These are phyloP conservation scores for Tethya wilhelma DNA, from an alignment of 37 sponge, comb jelly and placozoan species.

Conservation along the genomic window DNA sequence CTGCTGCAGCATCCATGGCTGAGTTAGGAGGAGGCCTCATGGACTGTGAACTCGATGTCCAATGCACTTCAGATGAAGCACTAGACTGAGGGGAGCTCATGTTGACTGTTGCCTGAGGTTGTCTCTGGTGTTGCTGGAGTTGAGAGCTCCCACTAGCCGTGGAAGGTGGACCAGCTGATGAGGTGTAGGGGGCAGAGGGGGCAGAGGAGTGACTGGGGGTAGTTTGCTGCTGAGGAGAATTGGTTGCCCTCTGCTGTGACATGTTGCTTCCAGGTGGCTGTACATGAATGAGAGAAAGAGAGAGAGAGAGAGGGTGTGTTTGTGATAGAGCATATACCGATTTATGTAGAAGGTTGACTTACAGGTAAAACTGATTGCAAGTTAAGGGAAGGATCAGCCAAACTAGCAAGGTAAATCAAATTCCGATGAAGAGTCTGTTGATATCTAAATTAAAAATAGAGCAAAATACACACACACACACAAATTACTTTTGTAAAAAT, in stretches of 20 bases:
- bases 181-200: no score
- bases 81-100: no score
- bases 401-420: slow-evolving; percentile 73
- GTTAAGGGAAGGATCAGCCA: slow-evolving; percentile 81
- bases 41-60: no score
- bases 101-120: no score
- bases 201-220: not conserved
- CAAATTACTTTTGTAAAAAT: no score
- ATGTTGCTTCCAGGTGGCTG: not conserved
- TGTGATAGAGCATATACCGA: no score
- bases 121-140: no score
- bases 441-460: slow-evolving; percentile 58
- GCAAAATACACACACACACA: not conserved
- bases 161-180: no score
- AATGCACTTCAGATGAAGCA: no score
- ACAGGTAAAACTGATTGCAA: slow-evolving; percentile 60
- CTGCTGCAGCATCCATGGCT: not conserved
- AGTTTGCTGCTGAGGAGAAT: not conserved
- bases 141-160: no score
- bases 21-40: slow-evolving; percentile 1
- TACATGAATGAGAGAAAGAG: not conserved
- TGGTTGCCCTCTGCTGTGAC: not conserved
- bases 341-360: no score
- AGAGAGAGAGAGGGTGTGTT: no score
- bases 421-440: slow-evolving; percentile 89